Conservation (phyloP, 2,113 vertebrate genomes). For the Melospiza melodia region DNA sequence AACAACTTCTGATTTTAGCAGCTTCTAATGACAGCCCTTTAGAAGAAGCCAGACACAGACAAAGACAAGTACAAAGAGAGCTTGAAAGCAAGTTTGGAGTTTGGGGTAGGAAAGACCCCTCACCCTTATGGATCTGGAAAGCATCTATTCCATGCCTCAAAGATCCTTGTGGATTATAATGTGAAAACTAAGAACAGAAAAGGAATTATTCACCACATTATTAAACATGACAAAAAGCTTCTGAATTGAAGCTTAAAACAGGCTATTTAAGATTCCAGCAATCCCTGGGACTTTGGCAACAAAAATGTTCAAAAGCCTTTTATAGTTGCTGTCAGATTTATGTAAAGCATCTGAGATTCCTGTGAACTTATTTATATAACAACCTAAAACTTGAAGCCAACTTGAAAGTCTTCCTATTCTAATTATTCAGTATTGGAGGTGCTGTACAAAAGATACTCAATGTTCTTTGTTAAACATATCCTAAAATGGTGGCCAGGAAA, state of each 20-base stretch:
- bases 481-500: slow-evolving; percentile 54
- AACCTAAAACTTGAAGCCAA: slow-evolving; percentile 77
- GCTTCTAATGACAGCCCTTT: slow-evolving; percentile 56
- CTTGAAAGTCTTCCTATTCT: slow-evolving; percentile 79
- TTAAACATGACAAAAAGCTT: slow-evolving; percentile 83
- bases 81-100: slow-evolving; percentile 60
- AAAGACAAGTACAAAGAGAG: slow-evolving; percentile 38
- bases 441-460: slow-evolving; percentile 45
- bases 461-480: slow-evolving; percentile 47
- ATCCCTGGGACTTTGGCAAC: slow-evolving; percentile 81
- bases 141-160: slow-evolving; percentile 62
- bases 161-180: slow-evolving; percentile 74
- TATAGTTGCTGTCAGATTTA: slow-evolving; percentile 83
- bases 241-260: slow-evolving; percentile 78
- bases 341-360: slow-evolving; percentile 79
- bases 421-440: slow-evolving; percentile 74
- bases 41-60: neutral
- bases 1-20: slow-evolving; percentile 30
- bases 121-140: slow-evolving; percentile 66
- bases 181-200: slow-evolving; percentile 67
- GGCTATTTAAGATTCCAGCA: slow-evolving; percentile 81
- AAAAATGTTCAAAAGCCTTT: slow-evolving; percentile 83
- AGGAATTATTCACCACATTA: slow-evolving; percentile 81
- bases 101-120: slow-evolving; percentile 54
- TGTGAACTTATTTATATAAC: slow-evolving; percentile 85